phyloP scores from a whole-genome alignment of 2,888 invertebrate genomes.

The Chydorus sphaericus region DNA sequence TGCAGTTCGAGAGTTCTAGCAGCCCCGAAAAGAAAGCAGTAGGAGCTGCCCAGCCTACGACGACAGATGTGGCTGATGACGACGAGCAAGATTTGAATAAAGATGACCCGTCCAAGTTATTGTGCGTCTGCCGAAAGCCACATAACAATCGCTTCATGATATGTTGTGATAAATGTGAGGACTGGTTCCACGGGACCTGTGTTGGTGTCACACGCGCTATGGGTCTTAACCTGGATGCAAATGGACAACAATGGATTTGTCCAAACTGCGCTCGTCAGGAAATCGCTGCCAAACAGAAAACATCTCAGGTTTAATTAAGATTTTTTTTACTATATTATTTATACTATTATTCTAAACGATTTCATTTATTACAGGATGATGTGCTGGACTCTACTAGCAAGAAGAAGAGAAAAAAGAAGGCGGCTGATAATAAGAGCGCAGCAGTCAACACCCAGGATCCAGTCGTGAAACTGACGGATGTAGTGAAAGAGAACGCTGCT shows the following conservation, averaged over 20 bases:
- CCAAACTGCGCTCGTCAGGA: slow-evolving; percentile 57
- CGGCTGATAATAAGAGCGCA: neutral
- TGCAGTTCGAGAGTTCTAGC: neutral
- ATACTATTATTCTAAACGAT: no score
- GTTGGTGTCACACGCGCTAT: slow-evolving; percentile 84
- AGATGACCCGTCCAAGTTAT: slow-evolving; percentile 81
- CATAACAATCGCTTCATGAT: slow-evolving; percentile 95
- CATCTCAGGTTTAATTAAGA: no score
- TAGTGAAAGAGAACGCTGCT: no score
- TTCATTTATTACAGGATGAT: no score
- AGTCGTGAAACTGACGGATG: neutral
- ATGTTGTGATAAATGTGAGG: slow-evolving; percentile 87
- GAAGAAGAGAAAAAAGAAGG: no score
- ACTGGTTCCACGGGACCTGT: slow-evolving; percentile 97
- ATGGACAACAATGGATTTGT: slow-evolving; percentile 77
- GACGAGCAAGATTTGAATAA: slow-evolving; percentile 76
- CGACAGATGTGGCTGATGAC: slow-evolving; percentile 40
- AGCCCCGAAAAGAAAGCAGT: neutral
- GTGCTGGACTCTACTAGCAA: no score
- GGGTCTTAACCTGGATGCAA: slow-evolving; percentile 81
- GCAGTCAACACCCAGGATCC: neutral
- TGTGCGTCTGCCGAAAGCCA: slow-evolving; percentile 91
- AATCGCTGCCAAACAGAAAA: slow-evolving; percentile 15
- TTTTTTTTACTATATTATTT: no score
- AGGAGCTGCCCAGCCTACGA: slow-evolving; percentile 28